phyloP scores from a whole-genome alignment of 2,888 invertebrate species.

The Leptinotarsa haldemani region DNA sequence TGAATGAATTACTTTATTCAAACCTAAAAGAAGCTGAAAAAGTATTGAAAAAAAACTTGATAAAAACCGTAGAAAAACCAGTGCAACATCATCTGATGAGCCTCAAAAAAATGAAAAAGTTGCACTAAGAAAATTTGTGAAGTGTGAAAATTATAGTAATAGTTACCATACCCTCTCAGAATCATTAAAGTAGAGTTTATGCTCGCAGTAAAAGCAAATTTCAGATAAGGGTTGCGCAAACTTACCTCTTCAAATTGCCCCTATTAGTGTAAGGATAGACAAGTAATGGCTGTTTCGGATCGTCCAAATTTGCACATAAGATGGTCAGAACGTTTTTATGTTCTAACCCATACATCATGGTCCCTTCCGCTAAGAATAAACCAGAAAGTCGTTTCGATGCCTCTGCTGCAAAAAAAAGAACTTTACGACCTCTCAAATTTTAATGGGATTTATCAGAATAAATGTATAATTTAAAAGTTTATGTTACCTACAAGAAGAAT shows the following conservation, averaged over 20 bases:
- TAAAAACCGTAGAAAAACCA: no score
- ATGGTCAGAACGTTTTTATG: slow-evolving; percentile 80
- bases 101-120: no score
- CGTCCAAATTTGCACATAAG: slow-evolving; percentile 75
- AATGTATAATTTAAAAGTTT: slow-evolving; percentile 35
- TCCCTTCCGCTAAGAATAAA: slow-evolving; percentile 78
- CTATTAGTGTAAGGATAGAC: slow-evolving; percentile 78
- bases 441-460: slow-evolving; percentile 36
- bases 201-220: slow-evolving; percentile 22
- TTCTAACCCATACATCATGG: slow-evolving; percentile 77
- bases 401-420: slow-evolving; percentile 67
- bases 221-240: slow-evolving; percentile 36
- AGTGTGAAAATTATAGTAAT: background rate
- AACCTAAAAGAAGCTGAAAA: no score
- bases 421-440: slow-evolving; percentile 43
- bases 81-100: no score
- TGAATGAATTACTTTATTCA: no score
- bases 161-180: background rate
- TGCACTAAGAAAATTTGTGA: no score
- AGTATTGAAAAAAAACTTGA: no score
- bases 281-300: slow-evolving; percentile 72
- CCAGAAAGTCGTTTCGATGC: slow-evolving; percentile 80
- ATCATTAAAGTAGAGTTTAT: slow-evolving; percentile 8
- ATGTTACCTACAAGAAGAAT: slow-evolving; percentile 34
- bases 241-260: slow-evolving; percentile 77